A percentile compares a stretch with the other conserved stretches of the same genome.
Conservation (phyloP, 2,113 vertebrate genomes). For the Cricetomys ansorgei region DNA sequence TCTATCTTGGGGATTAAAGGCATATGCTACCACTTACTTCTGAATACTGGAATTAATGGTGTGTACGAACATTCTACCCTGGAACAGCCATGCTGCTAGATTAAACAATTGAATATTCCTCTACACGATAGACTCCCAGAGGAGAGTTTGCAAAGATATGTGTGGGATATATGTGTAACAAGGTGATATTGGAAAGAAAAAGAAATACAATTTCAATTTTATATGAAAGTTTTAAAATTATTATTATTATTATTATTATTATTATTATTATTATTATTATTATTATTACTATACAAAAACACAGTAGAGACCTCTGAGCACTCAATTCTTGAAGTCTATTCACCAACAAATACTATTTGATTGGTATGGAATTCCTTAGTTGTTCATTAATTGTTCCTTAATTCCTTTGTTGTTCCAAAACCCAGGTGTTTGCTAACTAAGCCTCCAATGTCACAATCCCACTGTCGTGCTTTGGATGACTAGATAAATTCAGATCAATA, state of each 20-base stretch:
- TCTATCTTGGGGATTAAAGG: no score
- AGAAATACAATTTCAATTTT: background rate
- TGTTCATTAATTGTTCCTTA: background rate
- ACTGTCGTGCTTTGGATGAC: background rate
- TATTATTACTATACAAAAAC: background rate
- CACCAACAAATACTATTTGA: background rate
- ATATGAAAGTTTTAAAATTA: background rate
- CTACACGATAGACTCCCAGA: constrained; percentile 1
- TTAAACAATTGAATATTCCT: no score
- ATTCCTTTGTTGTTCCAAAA: background rate
- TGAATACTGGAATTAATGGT: no score
- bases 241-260: background rate
- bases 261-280: background rate
- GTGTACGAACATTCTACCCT: no score
- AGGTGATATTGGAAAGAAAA: background rate
- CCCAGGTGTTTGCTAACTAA: background rate
- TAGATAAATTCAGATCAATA: background rate
- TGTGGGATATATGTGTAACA: background rate
- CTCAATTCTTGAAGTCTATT: background rate
- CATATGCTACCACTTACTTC: no score
- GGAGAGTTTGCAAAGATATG: background rate
- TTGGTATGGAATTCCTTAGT: background rate
- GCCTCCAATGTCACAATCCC: background rate
- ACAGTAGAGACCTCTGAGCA: background rate
- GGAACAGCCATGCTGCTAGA: no score